These are phyloP conservation scores for Drosophila biarmipes DNA, from an alignment of 1,140 invertebrate species.

Conservation along the genomic window DNA sequence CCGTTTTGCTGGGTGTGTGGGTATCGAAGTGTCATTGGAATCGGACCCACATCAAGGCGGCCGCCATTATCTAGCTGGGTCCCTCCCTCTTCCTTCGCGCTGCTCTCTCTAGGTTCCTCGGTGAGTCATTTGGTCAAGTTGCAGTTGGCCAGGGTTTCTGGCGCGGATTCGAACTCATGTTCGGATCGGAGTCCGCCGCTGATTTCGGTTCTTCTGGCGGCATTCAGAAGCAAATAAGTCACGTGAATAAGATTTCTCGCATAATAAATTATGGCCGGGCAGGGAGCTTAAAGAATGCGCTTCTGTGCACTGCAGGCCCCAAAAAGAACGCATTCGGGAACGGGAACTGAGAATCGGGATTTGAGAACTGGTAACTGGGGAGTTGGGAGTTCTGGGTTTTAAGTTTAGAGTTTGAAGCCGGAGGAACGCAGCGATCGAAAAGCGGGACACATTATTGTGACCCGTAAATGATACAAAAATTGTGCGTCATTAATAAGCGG, in stretches of 20 bases:
- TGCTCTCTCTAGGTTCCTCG: background rate
- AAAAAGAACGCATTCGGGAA: conserved; percentile 1
- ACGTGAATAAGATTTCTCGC: conserved; percentile 84
- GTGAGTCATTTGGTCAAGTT: conserved; percentile 34
- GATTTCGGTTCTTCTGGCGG: conserved; percentile 36
- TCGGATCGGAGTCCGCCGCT: conserved; percentile 3
- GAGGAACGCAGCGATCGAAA: conserved; percentile 32
- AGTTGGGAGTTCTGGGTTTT: conserved; percentile 14
- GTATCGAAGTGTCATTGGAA: conserved; percentile 28
- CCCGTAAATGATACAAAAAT: conserved; percentile 84
- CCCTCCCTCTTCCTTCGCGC: background rate
- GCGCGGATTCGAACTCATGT: conserved; percentile 9
- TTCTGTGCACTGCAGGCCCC: conserved; percentile 46
- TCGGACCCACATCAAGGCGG: conserved; percentile 69
- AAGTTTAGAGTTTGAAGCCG: background rate
- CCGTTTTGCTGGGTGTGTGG: conserved; percentile 36
- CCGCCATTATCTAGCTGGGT: conserved; percentile 52
- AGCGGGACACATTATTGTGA: conserved; percentile 75
- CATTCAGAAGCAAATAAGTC: conserved; percentile 84
- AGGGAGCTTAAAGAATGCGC: conserved; percentile 55
- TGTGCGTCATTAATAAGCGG: conserved; percentile 82
- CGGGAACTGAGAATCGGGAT: background rate
- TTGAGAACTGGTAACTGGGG: conserved; percentile 1
- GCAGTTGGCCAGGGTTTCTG: conserved; percentile 10
- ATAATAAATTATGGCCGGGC: conserved; percentile 81